Base-by-base conservation (phyloP, 2,797 vertebrate species). In the Loriculus beryllinus region DNA sequence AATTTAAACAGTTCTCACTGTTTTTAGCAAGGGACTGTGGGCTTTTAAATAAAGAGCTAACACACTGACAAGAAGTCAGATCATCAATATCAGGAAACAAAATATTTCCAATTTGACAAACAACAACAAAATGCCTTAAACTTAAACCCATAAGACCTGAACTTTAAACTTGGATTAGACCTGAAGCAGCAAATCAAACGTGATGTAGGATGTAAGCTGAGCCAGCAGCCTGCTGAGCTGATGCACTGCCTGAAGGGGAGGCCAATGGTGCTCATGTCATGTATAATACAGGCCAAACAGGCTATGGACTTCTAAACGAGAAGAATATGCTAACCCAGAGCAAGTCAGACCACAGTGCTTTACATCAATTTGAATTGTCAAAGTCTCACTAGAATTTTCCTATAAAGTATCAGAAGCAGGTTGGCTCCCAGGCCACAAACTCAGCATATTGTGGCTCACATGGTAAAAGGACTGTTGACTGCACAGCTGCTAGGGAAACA, bases 61-160 rank as follows among this genome's bases (percentile, higher is more conserved):
- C 9, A 40, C 10, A 10, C 54, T n/a, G 54, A 51, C 10, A 64
- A 77, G 40, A 79, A 81, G 52, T 63, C 63, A 52, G 25, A 57
- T 82, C 43, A 29, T 26, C 23, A 70, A 49, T 9, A 43, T 56
- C 75, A 79, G 26, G 45, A 67, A 63, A 14, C 45, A 78, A 86
- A 90, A 71, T 69, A 57, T 49, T 86, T 88, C 62, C 49, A 47
- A 26, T 39, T 80, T 93, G 39, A 70, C 65, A 82, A 88, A 54
- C 23, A 74, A 47, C 10, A 82, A 81, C n/a, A 81, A 88, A 88
- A 90, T 64, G 62, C 80, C 77, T 89, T 85, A 82, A 84, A 93
- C 25, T 54, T 75, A 95, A 96, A 80, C 69, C 85, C 56, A 56
- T 21, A n/a, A 69, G 86, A 82, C 63, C 29, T 88, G 84, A 93